A percentile compares a stretch with the other conserved stretches of the same genome.
Evolutionary conservation across 2,888 invertebrate species (phyloP).

Genomic region (Aleiodes leptofemur): DNA sequence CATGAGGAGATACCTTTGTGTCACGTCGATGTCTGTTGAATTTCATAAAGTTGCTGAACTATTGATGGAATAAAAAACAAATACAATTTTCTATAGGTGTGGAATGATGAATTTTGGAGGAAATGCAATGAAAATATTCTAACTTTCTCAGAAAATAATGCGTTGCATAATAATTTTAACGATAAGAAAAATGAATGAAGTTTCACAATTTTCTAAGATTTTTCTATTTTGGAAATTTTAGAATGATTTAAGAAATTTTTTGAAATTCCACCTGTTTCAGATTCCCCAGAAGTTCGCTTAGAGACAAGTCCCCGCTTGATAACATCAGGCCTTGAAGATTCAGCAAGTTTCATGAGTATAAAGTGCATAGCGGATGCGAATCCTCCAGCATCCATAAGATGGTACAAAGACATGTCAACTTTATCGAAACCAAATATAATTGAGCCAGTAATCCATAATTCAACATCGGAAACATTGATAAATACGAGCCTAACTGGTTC

Average conservation of each 20-base stretch:
- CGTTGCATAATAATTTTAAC: no score
- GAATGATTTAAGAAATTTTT: not conserved
- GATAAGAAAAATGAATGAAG: no score
- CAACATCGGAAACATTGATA: constrained; percentile 73
- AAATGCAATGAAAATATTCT: not conserved
- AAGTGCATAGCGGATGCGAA: constrained; percentile 79
- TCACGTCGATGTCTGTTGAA: no score
- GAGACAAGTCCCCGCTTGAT: constrained; percentile 76
- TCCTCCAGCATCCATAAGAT: constrained; percentile 77
- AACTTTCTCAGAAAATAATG: no score
- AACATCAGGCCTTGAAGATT: constrained; percentile 76
- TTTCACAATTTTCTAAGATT: not conserved
- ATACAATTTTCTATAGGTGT: no score
- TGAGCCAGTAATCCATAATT: constrained; percentile 75
- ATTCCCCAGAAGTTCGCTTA: constrained; percentile 77
- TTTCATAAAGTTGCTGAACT: no score
- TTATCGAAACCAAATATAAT: constrained; percentile 61
- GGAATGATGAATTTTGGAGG: not conserved
- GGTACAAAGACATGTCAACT: constrained; percentile 74
- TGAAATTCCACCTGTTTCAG: constrained; percentile 66
- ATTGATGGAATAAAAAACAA: no score
- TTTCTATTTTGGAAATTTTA: not conserved
- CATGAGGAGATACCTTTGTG: not conserved
- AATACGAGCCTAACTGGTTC: constrained; percentile 70
- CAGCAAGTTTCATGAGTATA: constrained; percentile 76